phyloP scores from a whole-genome alignment of 1,140 invertebrate genomes.

The Galleria mellonella region DNA sequence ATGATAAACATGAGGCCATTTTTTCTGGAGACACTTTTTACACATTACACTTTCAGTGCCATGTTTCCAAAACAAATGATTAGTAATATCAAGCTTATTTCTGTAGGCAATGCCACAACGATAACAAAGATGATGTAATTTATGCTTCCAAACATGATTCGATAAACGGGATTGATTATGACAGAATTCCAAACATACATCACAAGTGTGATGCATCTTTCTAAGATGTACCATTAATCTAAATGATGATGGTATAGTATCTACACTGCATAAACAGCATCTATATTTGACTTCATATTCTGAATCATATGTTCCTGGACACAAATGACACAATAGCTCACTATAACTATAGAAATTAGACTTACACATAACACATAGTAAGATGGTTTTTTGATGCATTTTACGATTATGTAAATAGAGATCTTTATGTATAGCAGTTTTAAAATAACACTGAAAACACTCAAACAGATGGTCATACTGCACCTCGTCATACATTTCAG shows the following conservation, averaged over 20 bases:
- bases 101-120: conserved; percentile 89
- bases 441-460: conserved; percentile 88
- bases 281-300: conserved; percentile 78
- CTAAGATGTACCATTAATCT: conserved; percentile 89
- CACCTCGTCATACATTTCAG: conserved; percentile 57
- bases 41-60: conserved; percentile 90
- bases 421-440: conserved; percentile 85
- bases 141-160: conserved; percentile 92
- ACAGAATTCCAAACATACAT: conserved; percentile 88
- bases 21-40: conserved; percentile 89
- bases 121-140: conserved; percentile 88
- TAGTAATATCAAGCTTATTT: conserved; percentile 89
- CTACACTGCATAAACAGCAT: conserved; percentile 84
- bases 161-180: conserved; percentile 85
- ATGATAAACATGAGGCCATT: conserved; percentile 93
- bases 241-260: conserved; percentile 87
- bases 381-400: conserved; percentile 86
- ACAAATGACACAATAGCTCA: conserved; percentile 88
- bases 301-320: conserved; percentile 83
- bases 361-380: conserved; percentile 90
- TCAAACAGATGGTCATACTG: conserved; percentile 81
- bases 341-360: conserved; percentile 89
- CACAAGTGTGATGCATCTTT: conserved; percentile 87
- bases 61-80: conserved; percentile 93
- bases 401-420: conserved; percentile 88